Percentiles rank a stretch among this genome's conserved stretches.
These are phyloP conservation scores for Drosophila monieri DNA, from an alignment of 2,888 invertebrate species.

Conservation along the genomic window DNA sequence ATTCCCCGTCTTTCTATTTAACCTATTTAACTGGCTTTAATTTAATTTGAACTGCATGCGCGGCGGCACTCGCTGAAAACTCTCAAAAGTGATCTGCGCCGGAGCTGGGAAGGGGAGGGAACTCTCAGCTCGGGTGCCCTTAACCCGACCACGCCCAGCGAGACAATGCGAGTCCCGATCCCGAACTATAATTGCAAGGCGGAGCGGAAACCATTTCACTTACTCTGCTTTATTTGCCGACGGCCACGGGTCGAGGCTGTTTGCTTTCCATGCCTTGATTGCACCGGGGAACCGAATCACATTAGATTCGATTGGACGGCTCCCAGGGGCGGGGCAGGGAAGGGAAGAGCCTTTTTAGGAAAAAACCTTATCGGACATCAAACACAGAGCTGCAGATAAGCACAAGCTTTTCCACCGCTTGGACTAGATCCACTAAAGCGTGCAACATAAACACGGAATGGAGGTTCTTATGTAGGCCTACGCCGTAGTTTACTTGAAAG, in stretches of 20 bases:
- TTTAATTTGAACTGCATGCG: conserved; percentile 79
- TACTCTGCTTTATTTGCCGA: conserved; percentile 39
- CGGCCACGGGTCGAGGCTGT: conserved; percentile 51
- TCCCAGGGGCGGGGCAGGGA: conserved; percentile 9
- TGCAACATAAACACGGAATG: conserved; percentile 59
- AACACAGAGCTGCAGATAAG: conserved; percentile 69
- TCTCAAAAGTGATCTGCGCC: conserved; percentile 35
- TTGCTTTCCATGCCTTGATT: conserved; percentile 72
- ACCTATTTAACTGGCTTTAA: conserved; percentile 67
- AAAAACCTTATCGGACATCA: conserved; percentile 51
- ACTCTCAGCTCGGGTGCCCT: conserved; percentile 2
- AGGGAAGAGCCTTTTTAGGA: neutral
- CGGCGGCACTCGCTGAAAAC: conserved; percentile 41
- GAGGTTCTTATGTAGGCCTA: conserved; percentile 58
- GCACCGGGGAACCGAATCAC: conserved; percentile 46
- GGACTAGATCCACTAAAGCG: conserved; percentile 54
- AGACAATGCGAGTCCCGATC: conserved; percentile 35
- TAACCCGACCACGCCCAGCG: conserved; percentile 32
- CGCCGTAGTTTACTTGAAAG: conserved; percentile 4
- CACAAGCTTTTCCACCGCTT: conserved; percentile 55
- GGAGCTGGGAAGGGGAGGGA: conserved; percentile 8
- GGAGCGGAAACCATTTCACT: conserved; percentile 66
- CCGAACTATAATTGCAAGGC: conserved; percentile 72
- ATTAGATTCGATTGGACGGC: conserved; percentile 24
- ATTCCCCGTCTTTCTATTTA: conserved; percentile 29